phyloP scores from a whole-genome alignment of 2,113 vertebrate species.

The Prionailurus bengalensis region DNA sequence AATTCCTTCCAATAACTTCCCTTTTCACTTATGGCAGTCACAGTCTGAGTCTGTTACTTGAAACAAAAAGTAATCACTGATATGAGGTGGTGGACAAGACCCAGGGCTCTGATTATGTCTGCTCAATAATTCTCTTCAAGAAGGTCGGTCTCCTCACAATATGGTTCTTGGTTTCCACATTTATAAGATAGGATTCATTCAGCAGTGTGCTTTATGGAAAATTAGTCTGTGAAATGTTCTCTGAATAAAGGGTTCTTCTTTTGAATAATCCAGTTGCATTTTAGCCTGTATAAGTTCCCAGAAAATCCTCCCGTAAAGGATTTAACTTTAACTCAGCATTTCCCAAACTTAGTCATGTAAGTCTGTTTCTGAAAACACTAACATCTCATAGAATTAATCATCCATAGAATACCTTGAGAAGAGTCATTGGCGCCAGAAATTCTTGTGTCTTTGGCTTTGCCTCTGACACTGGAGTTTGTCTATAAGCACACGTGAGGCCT shows the following conservation, averaged over 20 bases:
- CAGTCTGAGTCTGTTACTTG: constrained; percentile 12
- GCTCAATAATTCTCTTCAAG: constrained; percentile 6
- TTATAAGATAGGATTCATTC: neutral
- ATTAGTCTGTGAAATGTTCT: neutral
- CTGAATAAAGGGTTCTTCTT: constrained; percentile 20
- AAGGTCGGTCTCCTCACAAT: neutral
- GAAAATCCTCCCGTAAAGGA: constrained; percentile 10
- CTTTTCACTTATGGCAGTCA: neutral
- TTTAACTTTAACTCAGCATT: constrained; percentile 53
- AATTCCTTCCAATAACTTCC: constrained; percentile 7
- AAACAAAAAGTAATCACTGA: constrained; percentile 39
- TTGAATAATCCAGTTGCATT: constrained; percentile 12
- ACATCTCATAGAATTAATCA: constrained; percentile 42
- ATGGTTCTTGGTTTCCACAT: constrained; percentile 34
- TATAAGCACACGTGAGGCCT: neutral
- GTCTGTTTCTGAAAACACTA: constrained; percentile 57
- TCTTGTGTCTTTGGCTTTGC: neutral
- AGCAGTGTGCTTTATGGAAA: neutral
- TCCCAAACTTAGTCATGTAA: constrained; percentile 44
- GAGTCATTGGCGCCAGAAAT: neutral
- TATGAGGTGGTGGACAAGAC: neutral
- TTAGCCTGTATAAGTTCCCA: constrained; percentile 3
- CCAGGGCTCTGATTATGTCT: constrained; percentile 2
- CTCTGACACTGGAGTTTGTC: neutral
- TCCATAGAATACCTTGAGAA: neutral